Conservation (phyloP, 2,888 invertebrate genomes). For the Apocheima hispidaria region DNA sequence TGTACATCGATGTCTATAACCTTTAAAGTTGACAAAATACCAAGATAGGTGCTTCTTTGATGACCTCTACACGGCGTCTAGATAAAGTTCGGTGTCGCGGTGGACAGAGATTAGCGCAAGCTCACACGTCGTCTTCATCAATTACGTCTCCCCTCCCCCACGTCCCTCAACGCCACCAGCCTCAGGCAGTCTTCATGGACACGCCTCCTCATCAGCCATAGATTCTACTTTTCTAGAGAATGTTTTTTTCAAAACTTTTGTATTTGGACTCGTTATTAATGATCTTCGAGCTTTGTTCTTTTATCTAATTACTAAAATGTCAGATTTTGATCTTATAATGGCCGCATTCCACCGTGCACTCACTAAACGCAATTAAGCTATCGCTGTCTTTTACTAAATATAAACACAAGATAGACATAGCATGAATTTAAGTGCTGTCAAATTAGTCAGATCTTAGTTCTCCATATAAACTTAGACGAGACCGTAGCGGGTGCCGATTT, state of each 20-base stretch:
- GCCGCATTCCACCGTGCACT: too few relatives aligned
- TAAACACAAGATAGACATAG: too few relatives aligned
- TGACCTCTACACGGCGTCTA: constrained; percentile 14
- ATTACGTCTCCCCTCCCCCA: constrained; percentile 58
- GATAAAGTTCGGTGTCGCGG: constrained; percentile 62
- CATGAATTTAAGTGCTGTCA: too few relatives aligned
- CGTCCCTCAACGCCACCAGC: constrained; percentile 6
- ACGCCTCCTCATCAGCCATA: constrained; percentile 32
- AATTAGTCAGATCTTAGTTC: too few relatives aligned
- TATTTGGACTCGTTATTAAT: constrained; percentile 6
- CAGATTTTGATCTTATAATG: neutral
- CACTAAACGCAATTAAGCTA: too few relatives aligned
- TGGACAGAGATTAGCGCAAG: constrained; percentile 65
- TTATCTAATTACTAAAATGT: neutral
- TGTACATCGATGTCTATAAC: too few relatives aligned
- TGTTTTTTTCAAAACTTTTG: constrained; percentile 7
- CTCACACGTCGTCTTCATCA: constrained; percentile 75
- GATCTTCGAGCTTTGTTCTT: neutral
- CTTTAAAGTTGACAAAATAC: too few relatives aligned
- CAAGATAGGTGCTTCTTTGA: too few relatives aligned
- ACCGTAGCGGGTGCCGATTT: too few relatives aligned
- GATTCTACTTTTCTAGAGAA: constrained; percentile 20
- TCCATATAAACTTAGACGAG: too few relatives aligned
- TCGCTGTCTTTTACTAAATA: too few relatives aligned
- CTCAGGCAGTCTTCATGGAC: constrained; percentile 40